A percentile compares a stretch with the other conserved stretches of the same genome.
Evolutionary conservation across 2,797 vertebrate species (phyloP).

Genomic region (Trachops cirrhosus): DNA sequence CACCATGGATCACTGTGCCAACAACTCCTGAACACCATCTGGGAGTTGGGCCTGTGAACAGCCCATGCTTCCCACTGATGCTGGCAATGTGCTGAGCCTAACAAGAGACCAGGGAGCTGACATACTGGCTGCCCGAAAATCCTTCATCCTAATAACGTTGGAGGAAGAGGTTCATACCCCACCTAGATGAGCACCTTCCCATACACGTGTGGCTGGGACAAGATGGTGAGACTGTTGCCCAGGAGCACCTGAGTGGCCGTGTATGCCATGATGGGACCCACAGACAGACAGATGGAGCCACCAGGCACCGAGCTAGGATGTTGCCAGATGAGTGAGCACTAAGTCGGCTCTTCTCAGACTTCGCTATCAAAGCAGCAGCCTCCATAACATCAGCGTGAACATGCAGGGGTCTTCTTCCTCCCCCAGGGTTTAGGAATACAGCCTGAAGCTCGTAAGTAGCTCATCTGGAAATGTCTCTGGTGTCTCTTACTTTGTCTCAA

Average conservation of each 20-base stretch:
- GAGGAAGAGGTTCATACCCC: slow-evolving; percentile 94
- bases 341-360: slow-evolving; percentile 27
- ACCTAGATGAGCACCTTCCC: slow-evolving; percentile 97
- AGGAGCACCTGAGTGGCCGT: slow-evolving; percentile 91
- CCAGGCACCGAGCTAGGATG: slow-evolving; percentile 19
- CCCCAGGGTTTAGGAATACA: background rate
- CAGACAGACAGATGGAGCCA: slow-evolving; percentile 46
- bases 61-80: slow-evolving; percentile 91
- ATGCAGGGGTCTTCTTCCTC: background rate
- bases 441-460: slow-evolving; percentile 26
- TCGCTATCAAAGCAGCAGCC: background rate
- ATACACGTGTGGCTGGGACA: slow-evolving; percentile 96
- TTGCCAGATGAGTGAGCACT: slow-evolving; percentile 45
- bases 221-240: slow-evolving; percentile 93
- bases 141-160: slow-evolving; percentile 90
- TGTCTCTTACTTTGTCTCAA: slow-evolving; percentile 57
- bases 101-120: slow-evolving; percentile 94
- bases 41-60: slow-evolving; percentile 93
- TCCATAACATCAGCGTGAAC: background rate
- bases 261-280: slow-evolving; percentile 90
- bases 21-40: slow-evolving; percentile 93
- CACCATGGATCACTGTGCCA: slow-evolving; percentile 93
- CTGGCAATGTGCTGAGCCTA: slow-evolving; percentile 95
- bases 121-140: slow-evolving; percentile 94
- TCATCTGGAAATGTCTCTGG: slow-evolving; percentile 45